Conservation (phyloP, 2,888 invertebrate genomes). For the Ditula angustiorana region DNA sequence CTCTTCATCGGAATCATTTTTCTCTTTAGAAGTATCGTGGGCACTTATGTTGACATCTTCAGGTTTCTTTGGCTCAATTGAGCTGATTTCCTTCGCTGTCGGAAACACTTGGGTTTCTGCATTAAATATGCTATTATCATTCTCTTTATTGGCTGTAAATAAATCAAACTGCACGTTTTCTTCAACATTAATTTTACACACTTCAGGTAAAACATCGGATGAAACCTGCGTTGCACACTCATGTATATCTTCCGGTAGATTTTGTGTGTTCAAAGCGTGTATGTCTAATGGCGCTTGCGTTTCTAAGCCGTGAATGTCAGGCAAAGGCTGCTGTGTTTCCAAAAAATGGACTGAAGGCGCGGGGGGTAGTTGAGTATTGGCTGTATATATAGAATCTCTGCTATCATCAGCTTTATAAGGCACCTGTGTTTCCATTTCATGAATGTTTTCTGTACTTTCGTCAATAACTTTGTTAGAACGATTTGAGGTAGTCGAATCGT, state of each 20-base stretch:
- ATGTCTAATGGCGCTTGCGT: conserved; percentile 42
- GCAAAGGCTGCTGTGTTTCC: conserved; percentile 38
- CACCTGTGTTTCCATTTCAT: conserved; percentile 65
- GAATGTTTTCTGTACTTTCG: conserved; percentile 45
- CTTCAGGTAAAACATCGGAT: conserved; percentile 54
- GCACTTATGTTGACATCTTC: conserved; percentile 35
- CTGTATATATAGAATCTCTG: conserved; percentile 56
- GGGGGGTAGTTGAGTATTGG: conserved; percentile 43
- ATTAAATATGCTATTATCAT: conserved; percentile 53
- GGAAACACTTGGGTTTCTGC: conserved; percentile 48
- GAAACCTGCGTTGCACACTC: conserved; percentile 49
- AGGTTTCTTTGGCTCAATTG: conserved; percentile 9
- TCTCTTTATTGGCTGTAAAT: conserved; percentile 59
- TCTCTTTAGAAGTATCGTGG: conserved; percentile 43
- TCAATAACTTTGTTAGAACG: conserved; percentile 41
- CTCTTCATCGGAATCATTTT: conserved; percentile 63
- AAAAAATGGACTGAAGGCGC: conserved; percentile 40
- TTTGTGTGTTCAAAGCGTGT: conserved; percentile 48
- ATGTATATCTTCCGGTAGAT: conserved; percentile 37
- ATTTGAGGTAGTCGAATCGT: conserved; percentile 51
- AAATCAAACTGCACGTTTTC: conserved; percentile 63
- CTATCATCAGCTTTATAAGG: conserved; percentile 50
- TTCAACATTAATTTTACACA: conserved; percentile 60
- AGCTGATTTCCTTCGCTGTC: conserved; percentile 34
- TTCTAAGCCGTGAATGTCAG: conserved; percentile 49